A percentile compares a stretch with the other conserved stretches of the same genome.
Evolutionary conservation across 2,113 vertebrate species (phyloP).

Genomic region (Australoheros scitulus): DNA sequence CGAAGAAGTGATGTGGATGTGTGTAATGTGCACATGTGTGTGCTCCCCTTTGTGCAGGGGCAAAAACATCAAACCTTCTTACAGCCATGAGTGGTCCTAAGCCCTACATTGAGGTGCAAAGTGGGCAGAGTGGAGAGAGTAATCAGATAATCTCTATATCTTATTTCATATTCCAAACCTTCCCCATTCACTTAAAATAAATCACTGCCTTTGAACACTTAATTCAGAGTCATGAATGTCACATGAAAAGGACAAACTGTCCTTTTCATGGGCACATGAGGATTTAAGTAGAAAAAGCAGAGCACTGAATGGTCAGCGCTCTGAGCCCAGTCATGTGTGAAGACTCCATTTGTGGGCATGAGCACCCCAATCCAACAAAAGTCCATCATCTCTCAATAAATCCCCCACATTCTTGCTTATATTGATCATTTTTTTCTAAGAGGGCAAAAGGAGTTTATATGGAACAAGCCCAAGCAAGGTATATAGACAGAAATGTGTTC

Average conservation of each 20-base stretch:
- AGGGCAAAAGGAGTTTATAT: conserved; percentile 32
- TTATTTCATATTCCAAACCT: conserved; percentile 49
- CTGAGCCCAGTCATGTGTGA: conserved; percentile 37
- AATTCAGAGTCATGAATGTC: conserved; percentile 50
- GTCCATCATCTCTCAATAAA: conserved; percentile 39
- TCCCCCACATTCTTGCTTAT: not conserved
- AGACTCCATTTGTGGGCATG: conserved; percentile 50
- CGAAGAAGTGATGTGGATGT: conserved; percentile 37
- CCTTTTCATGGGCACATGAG: conserved; percentile 18
- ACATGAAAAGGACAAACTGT: conserved; percentile 35
- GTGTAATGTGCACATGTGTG: not conserved
- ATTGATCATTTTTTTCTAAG: conserved; percentile 26
- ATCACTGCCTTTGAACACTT: conserved; percentile 40
- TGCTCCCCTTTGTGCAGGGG: conserved; percentile 1
- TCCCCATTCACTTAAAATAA: conserved; percentile 38
- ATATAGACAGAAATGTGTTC: conserved; percentile 27
- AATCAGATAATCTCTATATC: conserved; percentile 30
- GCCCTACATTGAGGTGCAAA: conserved; percentile 23
- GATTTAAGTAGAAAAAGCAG: conserved; percentile 26
- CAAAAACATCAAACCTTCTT: conserved; percentile 47
- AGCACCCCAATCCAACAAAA: conserved; percentile 16
- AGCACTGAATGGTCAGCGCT: conserved; percentile 13
- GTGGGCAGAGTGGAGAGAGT: not conserved
- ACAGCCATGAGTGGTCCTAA: conserved; percentile 37
- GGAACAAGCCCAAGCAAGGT: not conserved